Conservation (phyloP, 2,888 invertebrate genomes). For the Volucella inflata region DNA sequence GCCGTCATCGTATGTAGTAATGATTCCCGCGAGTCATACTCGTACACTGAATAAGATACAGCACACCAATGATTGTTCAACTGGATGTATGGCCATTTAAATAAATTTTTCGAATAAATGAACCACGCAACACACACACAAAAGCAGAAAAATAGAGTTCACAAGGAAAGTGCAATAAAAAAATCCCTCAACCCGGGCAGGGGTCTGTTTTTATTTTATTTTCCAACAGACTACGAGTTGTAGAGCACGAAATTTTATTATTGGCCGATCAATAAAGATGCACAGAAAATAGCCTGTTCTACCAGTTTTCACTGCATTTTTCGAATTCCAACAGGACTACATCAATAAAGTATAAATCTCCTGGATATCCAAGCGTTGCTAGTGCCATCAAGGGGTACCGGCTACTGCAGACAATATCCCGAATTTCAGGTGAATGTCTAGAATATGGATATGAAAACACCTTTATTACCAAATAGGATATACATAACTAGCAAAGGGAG, state of each 20-base stretch:
- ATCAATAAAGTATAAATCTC: slow-evolving; percentile 72
- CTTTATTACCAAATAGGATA: slow-evolving; percentile 18
- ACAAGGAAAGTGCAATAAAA: slow-evolving; percentile 64
- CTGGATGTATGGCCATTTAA: slow-evolving; percentile 71
- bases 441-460: slow-evolving; percentile 4
- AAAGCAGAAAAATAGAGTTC: slow-evolving; percentile 3
- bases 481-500: slow-evolving; percentile 20
- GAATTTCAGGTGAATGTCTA: slow-evolving; percentile 15
- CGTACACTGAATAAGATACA: slow-evolving; percentile 46
- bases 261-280: slow-evolving; percentile 56
- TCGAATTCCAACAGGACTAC: slow-evolving; percentile 58
- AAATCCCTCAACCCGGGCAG: slow-evolving; percentile 12
- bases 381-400: slow-evolving; percentile 27
- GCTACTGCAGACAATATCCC: slow-evolving; percentile 31
- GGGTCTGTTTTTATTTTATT: slow-evolving; percentile 1
- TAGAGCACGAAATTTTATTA: slow-evolving; percentile 28
- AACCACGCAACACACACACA: neutral
- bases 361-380: slow-evolving; percentile 17
- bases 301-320: neutral
- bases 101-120: slow-evolving; percentile 70
- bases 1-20: slow-evolving; percentile 36
- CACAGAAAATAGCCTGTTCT: neutral
- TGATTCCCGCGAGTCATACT: slow-evolving; percentile 66
- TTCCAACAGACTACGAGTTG: neutral
- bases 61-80: slow-evolving; percentile 46